Conservation (phyloP, 30 jellyfish, hydroid and myxozoan genomes). For the Turritopsis rubra region DNA sequence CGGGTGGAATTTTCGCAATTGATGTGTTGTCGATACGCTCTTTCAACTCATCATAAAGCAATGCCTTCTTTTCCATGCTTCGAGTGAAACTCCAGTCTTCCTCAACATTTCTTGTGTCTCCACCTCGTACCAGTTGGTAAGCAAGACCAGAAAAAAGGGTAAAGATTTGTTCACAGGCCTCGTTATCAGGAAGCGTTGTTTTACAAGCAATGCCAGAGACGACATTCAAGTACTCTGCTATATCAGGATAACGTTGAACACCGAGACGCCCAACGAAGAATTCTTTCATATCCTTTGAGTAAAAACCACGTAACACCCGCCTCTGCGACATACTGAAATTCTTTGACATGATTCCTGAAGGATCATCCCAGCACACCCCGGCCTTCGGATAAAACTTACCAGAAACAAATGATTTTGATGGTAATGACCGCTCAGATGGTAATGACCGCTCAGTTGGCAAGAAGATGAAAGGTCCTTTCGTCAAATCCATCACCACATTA, state of each 20-base stretch:
- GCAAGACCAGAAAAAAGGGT: constrained; percentile 49
- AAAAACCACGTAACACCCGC: constrained; percentile 33
- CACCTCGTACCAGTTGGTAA: background rate
- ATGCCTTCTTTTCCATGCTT: background rate
- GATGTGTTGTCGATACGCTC: background rate
- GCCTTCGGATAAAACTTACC: constrained; percentile 50
- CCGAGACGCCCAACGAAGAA: constrained; percentile 38
- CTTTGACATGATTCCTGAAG: constrained; percentile 39
- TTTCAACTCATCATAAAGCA: constrained; percentile 10
- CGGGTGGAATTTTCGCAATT: background rate
- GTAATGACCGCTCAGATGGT: background rate
- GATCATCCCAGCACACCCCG: constrained; percentile 62
- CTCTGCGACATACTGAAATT: constrained; percentile 23
- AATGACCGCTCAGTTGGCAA: constrained; percentile 16
- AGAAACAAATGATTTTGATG: background rate
- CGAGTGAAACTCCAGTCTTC: constrained; percentile 28
- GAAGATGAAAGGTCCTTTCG: constrained; percentile 30
- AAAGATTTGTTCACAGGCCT: constrained; percentile 33
- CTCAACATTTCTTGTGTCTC: background rate
- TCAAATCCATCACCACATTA: background rate
- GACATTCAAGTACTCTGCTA: constrained; percentile 50
- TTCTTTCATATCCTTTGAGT: constrained; percentile 43
- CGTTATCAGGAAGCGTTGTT: constrained; percentile 52
- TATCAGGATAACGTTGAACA: constrained; percentile 45
- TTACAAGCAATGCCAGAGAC: constrained; percentile 47